Evolutionary conservation across 2,113 vertebrate genomes (phyloP).

Genomic region (Oophaga pumilio): DNA sequence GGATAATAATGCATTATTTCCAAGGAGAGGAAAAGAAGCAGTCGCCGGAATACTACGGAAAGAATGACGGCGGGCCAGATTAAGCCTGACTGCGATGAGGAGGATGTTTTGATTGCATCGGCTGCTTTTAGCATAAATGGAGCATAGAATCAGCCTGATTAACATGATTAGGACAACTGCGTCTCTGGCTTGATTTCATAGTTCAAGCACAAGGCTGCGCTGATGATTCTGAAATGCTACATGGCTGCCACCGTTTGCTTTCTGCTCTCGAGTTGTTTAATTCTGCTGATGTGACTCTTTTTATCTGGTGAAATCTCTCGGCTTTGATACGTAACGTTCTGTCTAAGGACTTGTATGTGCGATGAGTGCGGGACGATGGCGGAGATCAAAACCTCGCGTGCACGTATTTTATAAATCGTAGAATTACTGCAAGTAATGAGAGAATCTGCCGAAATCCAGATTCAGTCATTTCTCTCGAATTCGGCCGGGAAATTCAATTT

Average conservation of each 20-base stretch:
- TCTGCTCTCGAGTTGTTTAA: slow-evolving; percentile 39
- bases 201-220: slow-evolving; percentile 39
- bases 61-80: slow-evolving; percentile 19
- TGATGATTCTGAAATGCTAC: slow-evolving; percentile 32
- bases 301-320: slow-evolving; percentile 28
- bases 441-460: no score
- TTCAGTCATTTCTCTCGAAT: no score
- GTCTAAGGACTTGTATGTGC: neutral
- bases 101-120: slow-evolving; percentile 68
- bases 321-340: neutral
- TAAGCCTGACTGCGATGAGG: slow-evolving; percentile 54
- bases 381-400: neutral
- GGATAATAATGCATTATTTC: slow-evolving; percentile 60
- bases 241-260: slow-evolving; percentile 28
- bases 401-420: no score
- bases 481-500: no score
- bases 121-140: slow-evolving; percentile 65
- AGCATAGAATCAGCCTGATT: slow-evolving; percentile 74
- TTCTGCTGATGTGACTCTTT: slow-evolving; percentile 45
- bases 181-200: slow-evolving; percentile 40
- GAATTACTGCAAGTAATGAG: no score
- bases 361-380: neutral
- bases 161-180: slow-evolving; percentile 69
- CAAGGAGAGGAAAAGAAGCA: slow-evolving; percentile 53
- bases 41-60: slow-evolving; percentile 30